A percentile compares a stretch with the other conserved stretches of the same genome.
These are phyloP conservation scores for Artemisiospiza belli DNA, from an alignment of 2,113 vertebrate genomes.

Conservation along the genomic window DNA sequence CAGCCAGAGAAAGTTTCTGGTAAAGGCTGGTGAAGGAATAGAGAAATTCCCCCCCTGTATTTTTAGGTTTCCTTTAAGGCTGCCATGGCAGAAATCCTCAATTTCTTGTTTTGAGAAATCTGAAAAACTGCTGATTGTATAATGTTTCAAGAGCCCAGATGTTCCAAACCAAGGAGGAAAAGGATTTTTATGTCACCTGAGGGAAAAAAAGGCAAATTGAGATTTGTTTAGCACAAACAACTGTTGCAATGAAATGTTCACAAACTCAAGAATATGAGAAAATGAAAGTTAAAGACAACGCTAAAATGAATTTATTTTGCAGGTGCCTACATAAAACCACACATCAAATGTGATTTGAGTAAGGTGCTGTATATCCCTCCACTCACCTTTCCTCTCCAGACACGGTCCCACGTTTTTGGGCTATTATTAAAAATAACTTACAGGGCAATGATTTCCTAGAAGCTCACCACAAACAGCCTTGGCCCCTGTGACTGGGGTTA, in stretches of 20 bases:
- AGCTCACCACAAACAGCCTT: background rate
- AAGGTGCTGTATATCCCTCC: rapidly evolving
- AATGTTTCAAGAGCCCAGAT: background rate
- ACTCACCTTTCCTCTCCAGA: background rate
- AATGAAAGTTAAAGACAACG: background rate
- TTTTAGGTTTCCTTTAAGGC: background rate
- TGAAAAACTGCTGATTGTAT: background rate
- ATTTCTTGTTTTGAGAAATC: background rate
- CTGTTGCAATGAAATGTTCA: background rate
- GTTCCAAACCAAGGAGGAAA: background rate
- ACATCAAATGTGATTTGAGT: background rate
- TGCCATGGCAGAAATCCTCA: background rate
- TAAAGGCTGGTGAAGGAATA: background rate
- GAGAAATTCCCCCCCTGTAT: background rate
- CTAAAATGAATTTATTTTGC: background rate
- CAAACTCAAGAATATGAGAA: background rate
- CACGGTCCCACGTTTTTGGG: background rate
- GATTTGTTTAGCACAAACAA: background rate
- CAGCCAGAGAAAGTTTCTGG: background rate
- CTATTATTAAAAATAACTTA: background rate
- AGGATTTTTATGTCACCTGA: background rate
- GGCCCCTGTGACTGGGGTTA: background rate
- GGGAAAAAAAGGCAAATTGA: background rate
- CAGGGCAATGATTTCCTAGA: background rate
- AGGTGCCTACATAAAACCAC: background rate